Evolutionary conservation across 2,888 invertebrate genomes (phyloP).

Genomic region (Eristalis arbustorum): DNA sequence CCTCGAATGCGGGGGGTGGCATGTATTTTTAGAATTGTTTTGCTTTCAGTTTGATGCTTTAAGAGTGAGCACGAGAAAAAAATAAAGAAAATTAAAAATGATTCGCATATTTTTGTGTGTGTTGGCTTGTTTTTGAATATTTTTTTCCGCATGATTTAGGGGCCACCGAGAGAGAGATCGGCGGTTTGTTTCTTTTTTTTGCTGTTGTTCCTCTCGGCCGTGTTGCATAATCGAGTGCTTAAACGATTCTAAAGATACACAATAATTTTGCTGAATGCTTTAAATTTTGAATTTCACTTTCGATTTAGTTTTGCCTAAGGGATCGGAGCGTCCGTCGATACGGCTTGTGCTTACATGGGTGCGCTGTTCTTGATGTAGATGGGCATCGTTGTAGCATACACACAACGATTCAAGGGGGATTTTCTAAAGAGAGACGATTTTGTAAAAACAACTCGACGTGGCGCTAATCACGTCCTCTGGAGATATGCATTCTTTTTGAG

Average conservation of each 20-base stretch:
- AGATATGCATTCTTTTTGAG: not conserved
- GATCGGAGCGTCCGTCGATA: slow-evolving; percentile 4
- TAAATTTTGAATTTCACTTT: slow-evolving; percentile 22
- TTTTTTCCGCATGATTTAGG: slow-evolving; percentile 25
- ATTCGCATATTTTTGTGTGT: slow-evolving; percentile 9
- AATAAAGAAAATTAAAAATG: slow-evolving; percentile 7
- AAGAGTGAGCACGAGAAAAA: slow-evolving; percentile 14
- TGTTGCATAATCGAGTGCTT: slow-evolving; percentile 44
- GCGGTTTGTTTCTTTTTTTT: not conserved
- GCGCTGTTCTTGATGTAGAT: not conserved
- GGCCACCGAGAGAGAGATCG: not conserved
- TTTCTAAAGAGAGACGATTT: not conserved
- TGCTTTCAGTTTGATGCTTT: slow-evolving; percentile 1
- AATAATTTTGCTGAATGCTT: slow-evolving; percentile 15
- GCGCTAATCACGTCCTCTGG: slow-evolving; percentile 14
- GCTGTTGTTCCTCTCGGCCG: too few relatives aligned
- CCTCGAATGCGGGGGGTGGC: not conserved
- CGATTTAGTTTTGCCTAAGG: slow-evolving; percentile 11
- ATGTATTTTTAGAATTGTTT: slow-evolving; percentile 16
- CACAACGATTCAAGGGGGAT: too few relatives aligned
- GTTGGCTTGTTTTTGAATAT: not conserved
- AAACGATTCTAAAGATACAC: slow-evolving; percentile 44
- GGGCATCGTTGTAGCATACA: too few relatives aligned
- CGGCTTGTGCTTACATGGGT: not conserved
- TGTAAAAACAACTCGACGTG: slow-evolving; percentile 27